Percentiles rank a stretch among this genome's conserved stretches.
phyloP scores from a whole-genome alignment of 2,113 vertebrate species.

The Atrichornis clamosus region DNA sequence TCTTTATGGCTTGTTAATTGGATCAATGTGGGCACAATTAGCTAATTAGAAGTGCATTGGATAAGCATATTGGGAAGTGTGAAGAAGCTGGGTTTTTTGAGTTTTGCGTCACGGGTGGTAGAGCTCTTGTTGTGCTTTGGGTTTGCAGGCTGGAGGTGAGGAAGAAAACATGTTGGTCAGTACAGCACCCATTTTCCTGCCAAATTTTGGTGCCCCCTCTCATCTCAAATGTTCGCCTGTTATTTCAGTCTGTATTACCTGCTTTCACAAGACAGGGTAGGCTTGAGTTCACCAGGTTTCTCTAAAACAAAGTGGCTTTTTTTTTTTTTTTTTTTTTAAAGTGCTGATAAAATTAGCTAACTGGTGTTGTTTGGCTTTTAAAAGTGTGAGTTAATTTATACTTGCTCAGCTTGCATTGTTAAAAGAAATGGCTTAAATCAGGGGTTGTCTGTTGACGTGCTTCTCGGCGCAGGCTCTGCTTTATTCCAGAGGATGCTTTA shows the following conservation, averaged over 20 bases:
- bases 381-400: constrained; percentile 53
- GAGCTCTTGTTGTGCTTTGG: neutral
- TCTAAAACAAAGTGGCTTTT: constrained; percentile 15
- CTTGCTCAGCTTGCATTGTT: constrained; percentile 48
- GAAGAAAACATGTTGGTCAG: neutral
- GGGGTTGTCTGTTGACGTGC: constrained; percentile 57
- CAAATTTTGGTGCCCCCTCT: neutral
- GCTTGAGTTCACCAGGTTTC: neutral
- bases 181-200: neutral
- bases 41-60: constrained; percentile 42
- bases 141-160: neutral
- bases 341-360: constrained; percentile 46
- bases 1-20: constrained; percentile 45
- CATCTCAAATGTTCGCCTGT: neutral
- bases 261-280: neutral
- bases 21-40: constrained; percentile 20
- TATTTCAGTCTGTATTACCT: neutral
- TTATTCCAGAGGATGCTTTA: constrained; percentile 47
- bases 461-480: constrained; percentile 4
- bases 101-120: neutral
- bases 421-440: constrained; percentile 54
- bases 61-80: neutral
- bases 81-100: neutral
- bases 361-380: constrained; percentile 37
- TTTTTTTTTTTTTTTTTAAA: neutral